These are phyloP conservation scores for Urocolius indicus DNA, from an alignment of 2,113 vertebrate genomes.

Conservation along the genomic window DNA sequence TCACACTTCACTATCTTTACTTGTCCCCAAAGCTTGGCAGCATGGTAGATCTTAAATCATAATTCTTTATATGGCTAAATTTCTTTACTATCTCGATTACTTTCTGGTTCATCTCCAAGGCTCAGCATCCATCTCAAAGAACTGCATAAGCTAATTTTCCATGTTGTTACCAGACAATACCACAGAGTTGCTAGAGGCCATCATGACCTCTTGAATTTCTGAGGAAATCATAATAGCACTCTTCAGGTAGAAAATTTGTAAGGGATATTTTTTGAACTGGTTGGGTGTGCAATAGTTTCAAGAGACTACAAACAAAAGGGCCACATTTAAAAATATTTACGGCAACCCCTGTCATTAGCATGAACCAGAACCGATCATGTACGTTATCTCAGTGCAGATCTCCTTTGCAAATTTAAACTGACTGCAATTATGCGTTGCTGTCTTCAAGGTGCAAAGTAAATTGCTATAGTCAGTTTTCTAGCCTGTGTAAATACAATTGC, in stretches of 20 bases:
- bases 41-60: background rate
- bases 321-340: background rate
- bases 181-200: background rate
- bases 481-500: background rate
- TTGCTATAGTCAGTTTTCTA: background rate
- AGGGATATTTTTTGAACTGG: background rate
- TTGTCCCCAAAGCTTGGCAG: background rate
- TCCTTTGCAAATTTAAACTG: background rate
- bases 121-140: background rate
- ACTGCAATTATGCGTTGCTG: background rate
- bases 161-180: background rate
- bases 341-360: background rate
- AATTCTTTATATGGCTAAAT: background rate
- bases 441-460: background rate
- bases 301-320: background rate
- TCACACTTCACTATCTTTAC: rapidly evolving
- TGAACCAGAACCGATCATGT: background rate
- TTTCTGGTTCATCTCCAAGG: background rate
- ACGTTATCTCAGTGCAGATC: background rate
- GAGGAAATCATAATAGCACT: background rate
- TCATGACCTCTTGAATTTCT: background rate
- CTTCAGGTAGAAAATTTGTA: background rate
- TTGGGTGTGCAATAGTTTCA: background rate
- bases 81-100: rapidly evolving
- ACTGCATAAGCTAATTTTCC: background rate